Evolutionary conservation across 2,888 invertebrate genomes (phyloP).

Genomic region (Cheilosia grossa): DNA sequence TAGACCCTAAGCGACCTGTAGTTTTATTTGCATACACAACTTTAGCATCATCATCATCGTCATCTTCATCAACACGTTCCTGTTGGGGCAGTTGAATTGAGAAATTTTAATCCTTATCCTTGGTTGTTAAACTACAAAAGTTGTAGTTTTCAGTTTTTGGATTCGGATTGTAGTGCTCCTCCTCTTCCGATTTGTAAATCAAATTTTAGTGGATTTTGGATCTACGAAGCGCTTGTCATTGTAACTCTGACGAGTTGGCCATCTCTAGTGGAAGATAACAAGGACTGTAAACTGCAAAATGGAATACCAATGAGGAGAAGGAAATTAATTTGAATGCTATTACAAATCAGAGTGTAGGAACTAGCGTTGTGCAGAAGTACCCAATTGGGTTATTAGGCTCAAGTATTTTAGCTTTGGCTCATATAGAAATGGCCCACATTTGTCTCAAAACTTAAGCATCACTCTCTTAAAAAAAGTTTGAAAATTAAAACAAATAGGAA

Average conservation of each 20-base stretch:
- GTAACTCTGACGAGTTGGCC: background rate
- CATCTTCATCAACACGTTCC: background rate
- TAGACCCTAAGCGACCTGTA: background rate
- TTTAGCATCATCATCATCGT: background rate
- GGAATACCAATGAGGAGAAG: background rate
- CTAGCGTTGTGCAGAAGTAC: no score
- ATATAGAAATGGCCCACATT: no score
- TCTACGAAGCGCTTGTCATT: background rate
- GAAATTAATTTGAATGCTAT: background rate
- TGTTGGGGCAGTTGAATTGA: background rate
- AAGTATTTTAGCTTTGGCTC: no score
- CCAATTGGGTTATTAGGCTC: no score
- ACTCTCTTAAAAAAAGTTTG: no score
- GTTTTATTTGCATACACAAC: background rate
- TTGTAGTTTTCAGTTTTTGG: background rate
- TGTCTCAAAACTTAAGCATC: no score
- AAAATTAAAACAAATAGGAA: no score
- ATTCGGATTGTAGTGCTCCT: background rate
- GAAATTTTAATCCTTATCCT: constrained; percentile 1
- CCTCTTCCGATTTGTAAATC: background rate
- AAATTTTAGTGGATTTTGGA: background rate
- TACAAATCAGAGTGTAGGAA: no score
- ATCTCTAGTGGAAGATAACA: background rate
- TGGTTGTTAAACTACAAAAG: constrained; percentile 1
- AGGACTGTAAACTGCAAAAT: background rate